Conservation (phyloP, 2,797 vertebrate genomes). For the Diceros bicornis region DNA sequence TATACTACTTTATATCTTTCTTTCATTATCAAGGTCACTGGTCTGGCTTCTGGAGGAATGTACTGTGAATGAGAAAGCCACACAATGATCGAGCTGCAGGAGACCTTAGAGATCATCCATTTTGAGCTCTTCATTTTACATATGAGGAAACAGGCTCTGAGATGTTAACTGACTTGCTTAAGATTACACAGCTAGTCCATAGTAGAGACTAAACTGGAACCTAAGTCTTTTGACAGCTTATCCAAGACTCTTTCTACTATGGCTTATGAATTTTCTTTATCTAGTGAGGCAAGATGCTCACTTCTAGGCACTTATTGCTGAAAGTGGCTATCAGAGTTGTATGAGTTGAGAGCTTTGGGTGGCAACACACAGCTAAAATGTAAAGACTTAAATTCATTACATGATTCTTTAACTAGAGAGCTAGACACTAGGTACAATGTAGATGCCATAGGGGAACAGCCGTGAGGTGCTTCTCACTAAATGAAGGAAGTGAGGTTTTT, state of each 20-base stretch:
- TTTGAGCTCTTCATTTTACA: conserved; percentile 3
- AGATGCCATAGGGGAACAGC: not conserved
- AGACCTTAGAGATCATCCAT: not conserved
- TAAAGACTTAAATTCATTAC: not conserved
- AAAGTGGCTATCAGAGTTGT: conserved; percentile 38
- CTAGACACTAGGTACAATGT: not conserved
- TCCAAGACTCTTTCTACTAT: conserved; percentile 11
- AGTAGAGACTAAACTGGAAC: not conserved
- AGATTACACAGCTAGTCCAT: not conserved
- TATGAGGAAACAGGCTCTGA: not conserved
- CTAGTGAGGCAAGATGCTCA: not conserved
- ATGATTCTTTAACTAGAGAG: conserved; percentile 42
- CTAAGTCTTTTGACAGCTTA: not conserved
- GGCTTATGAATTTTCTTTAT: not conserved
- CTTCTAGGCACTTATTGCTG: conserved; percentile 11
- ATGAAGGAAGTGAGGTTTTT: not conserved
- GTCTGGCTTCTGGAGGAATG: not conserved
- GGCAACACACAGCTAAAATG: not conserved
- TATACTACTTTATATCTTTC: not conserved
- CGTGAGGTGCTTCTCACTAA: not conserved
- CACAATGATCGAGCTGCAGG: not conserved
- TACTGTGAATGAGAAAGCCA: not conserved
- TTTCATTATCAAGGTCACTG: not conserved
- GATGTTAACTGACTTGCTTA: conserved; percentile 18
- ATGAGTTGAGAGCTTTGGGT: not conserved